Evolutionary conservation across 1,140 invertebrate species (phyloP).

Genomic region (Philopotamus ludificatus): DNA sequence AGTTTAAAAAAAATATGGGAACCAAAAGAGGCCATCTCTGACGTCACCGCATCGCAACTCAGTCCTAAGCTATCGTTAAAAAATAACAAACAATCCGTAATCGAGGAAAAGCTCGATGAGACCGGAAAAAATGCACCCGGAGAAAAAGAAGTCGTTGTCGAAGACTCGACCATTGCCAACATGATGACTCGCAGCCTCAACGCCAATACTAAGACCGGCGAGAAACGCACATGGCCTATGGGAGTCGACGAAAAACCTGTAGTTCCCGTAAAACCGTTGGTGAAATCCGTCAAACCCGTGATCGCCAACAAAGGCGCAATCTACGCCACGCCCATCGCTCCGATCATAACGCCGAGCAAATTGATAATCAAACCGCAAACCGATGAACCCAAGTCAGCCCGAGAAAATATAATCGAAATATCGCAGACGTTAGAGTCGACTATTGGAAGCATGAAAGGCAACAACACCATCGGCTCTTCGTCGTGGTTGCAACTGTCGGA

Average conservation of each 20-base stretch:
- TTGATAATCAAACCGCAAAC: slow-evolving; percentile 45
- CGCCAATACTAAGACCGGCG: slow-evolving; percentile 52
- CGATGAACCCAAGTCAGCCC: slow-evolving; percentile 51
- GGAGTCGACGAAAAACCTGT: slow-evolving; percentile 65
- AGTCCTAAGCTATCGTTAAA: slow-evolving; percentile 65
- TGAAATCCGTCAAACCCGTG: slow-evolving; percentile 59
- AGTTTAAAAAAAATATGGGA: slow-evolving; percentile 93
- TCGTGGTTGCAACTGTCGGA: slow-evolving; percentile 81
- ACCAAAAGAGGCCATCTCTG: slow-evolving; percentile 60
- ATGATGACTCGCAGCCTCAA: slow-evolving; percentile 48
- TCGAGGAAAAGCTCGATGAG: slow-evolving; percentile 44
- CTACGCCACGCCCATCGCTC: slow-evolving; percentile 60
- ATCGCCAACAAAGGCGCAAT: slow-evolving; percentile 45
- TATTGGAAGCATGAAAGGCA: slow-evolving; percentile 62
- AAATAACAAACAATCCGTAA: slow-evolving; percentile 40
- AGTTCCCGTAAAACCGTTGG: slow-evolving; percentile 67
- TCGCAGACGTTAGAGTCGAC: slow-evolving; percentile 67
- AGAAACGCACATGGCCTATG: slow-evolving; percentile 60
- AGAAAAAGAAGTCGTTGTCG: slow-evolving; percentile 54
- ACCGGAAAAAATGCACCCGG: slow-evolving; percentile 38
- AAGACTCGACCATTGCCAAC: slow-evolving; percentile 45
- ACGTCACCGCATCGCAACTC: slow-evolving; percentile 51
- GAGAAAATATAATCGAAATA: slow-evolving; percentile 69
- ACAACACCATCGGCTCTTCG: slow-evolving; percentile 49
- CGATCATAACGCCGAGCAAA: slow-evolving; percentile 39